Conservation (phyloP, 2,113 vertebrate species). For the Mugil cephalus region DNA sequence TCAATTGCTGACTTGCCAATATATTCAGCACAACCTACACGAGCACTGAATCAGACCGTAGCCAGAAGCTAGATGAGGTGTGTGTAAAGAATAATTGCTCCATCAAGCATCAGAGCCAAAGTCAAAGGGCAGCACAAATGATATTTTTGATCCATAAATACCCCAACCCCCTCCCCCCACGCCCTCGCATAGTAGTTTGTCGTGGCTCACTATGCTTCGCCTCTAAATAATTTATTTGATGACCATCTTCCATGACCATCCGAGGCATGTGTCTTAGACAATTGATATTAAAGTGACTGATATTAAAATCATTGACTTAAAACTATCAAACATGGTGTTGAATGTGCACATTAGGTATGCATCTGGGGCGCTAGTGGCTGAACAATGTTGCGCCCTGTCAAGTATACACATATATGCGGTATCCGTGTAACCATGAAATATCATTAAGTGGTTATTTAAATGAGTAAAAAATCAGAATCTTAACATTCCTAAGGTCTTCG, state of each 20-base stretch:
- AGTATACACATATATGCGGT: neutral
- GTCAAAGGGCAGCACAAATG: constrained; percentile 1
- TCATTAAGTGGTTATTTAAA: too few relatives aligned
- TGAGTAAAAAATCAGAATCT: too few relatives aligned
- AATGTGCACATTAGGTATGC: constrained; percentile 44
- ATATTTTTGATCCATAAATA: neutral
- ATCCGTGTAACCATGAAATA: too few relatives aligned
- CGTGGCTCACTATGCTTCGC: neutral
- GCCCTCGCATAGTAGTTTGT: neutral
- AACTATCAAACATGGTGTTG: constrained; percentile 23
- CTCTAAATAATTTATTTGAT: constrained; percentile 24
- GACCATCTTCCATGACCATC: neutral
- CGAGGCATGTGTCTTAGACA: neutral
- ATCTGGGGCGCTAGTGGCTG: constrained; percentile 44
- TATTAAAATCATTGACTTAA: neutral
- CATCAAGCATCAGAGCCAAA: constrained; percentile 24
- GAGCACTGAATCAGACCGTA: constrained; percentile 37
- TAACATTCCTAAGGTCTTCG: too few relatives aligned
- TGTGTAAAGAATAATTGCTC: constrained; percentile 25
- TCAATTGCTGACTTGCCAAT: constrained; percentile 54
- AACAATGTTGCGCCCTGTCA: constrained; percentile 26
- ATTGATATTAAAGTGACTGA: neutral
- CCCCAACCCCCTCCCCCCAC: neutral
- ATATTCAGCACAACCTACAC: constrained; percentile 41
- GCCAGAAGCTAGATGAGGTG: constrained; percentile 29